Conservation (phyloP, 2,888 invertebrate species). For the Diplolepis rosae region DNA sequence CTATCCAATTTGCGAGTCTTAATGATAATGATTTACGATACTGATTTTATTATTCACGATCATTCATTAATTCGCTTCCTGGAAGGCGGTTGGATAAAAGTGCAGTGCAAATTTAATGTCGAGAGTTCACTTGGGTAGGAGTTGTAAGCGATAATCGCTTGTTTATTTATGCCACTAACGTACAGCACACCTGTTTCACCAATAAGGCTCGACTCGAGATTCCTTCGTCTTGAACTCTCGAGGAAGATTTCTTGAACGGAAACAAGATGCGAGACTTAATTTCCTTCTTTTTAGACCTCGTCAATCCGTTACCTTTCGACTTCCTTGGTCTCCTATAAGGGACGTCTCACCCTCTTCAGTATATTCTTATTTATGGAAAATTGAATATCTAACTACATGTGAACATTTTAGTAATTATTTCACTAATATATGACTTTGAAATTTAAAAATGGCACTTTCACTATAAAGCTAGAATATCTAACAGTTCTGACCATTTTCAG, state of each 20-base stretch:
- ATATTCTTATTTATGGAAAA: no score
- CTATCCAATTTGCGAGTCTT: conserved; percentile 10
- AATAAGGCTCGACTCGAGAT: conserved; percentile 60
- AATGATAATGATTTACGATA: conserved; percentile 26
- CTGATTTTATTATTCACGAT: conserved; percentile 24
- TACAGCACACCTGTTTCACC: conserved; percentile 62
- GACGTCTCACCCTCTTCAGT: neutral
- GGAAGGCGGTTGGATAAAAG: conserved; percentile 28
- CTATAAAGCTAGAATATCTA: no score
- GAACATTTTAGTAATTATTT: no score
- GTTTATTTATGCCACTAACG: conserved; percentile 45
- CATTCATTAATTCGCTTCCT: conserved; percentile 29
- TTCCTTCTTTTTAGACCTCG: conserved; percentile 6
- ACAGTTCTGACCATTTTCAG: no score
- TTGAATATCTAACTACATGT: neutral
- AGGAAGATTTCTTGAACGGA: conserved; percentile 40
- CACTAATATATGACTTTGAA: no score
- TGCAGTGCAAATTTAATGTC: conserved; percentile 26
- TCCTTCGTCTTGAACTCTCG: conserved; percentile 54
- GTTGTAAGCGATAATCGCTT: conserved; percentile 28
- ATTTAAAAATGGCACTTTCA: no score
- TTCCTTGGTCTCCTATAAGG: neutral
- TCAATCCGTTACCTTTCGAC: conserved; percentile 17
- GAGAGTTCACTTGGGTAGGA: conserved; percentile 23
- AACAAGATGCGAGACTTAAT: conserved; percentile 33